Base-by-base conservation (phyloP, 2,888 invertebrate genomes). In the Epirrita christyi region DNA sequence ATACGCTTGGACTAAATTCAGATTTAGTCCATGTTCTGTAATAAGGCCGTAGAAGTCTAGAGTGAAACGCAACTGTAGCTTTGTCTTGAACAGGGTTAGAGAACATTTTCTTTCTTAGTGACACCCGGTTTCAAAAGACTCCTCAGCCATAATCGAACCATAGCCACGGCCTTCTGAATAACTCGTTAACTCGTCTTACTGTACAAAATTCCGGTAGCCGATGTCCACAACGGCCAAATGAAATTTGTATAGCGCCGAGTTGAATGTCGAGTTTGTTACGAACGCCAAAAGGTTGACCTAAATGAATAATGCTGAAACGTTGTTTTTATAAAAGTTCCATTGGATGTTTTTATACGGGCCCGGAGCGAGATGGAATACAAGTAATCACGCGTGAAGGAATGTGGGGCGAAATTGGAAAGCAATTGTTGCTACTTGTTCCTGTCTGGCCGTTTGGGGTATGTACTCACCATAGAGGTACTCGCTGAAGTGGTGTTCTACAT, bases 321-420 rank as follows among this genome's bases (percentile, higher is more conserved):
- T 67, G 44, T 66, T 69, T 73, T 73, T 73, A 70, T 75, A 72
- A 72, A 76, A 68, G 72, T 73, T 75, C 71, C 72, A 71, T 69
- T 67, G 70, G 67, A 65, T 68, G 71, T 76, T 76, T 77, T 75
- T 71, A 78, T 75, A 73, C 70, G 64, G 71, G 66, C 60, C 67
- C 64, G 57, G 55, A 64, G 57, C 61, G 70, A 70, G 68, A 76
- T 73, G 65, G 67, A 69, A 74, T 76, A 21, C 2, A 77, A 81
- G 78, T 80, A 83, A 82, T 81, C 78, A 80, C 69, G 75, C 83
- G 82, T 82, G 80, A 75, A 76, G 74, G 80, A 82, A 85, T 84
- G 78, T 79, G 78, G 71, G 68, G 71, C 75, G 74, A 77, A 78
- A 80, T 85, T 82, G 77, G 81, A 82, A 83, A 81, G 80, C 78